A percentile compares a stretch with the other conserved stretches of the same genome.
phyloP scores from a whole-genome alignment of 2,797 vertebrate species.

The Lindbergichthys nudifrons region DNA sequence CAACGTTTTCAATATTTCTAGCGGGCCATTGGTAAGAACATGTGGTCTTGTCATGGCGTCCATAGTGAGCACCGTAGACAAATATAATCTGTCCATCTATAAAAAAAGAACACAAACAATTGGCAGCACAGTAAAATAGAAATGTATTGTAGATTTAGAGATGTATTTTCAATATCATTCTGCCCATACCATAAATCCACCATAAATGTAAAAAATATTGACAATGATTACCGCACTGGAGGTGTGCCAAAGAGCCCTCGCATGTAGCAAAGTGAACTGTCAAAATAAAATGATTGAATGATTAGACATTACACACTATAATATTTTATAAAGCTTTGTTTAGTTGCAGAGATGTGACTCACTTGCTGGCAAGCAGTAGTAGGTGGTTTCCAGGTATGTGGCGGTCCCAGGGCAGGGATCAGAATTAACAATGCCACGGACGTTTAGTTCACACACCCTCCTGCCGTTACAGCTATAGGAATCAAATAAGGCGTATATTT shows the following conservation, averaged over 20 bases:
- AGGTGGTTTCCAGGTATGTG: constrained; percentile 64
- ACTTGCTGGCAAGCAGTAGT: constrained; percentile 53
- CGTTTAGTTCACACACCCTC: constrained; percentile 38
- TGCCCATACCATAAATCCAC: background rate
- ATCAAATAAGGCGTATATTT: background rate
- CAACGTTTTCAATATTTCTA: background rate
- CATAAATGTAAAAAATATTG: no score
- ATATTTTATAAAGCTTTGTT: background rate
- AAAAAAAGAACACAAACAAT: background rate
- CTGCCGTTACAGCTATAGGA: constrained; percentile 61
- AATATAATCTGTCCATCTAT: constrained; percentile 50
- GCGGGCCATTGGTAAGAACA: background rate
- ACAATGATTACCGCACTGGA: constrained; percentile 53
- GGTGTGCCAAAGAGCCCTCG: constrained; percentile 33
- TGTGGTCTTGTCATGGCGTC: constrained; percentile 54
- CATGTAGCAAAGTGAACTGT: constrained; percentile 39
- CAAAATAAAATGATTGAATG: constrained; percentile 19
- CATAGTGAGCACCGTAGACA: constrained; percentile 53
- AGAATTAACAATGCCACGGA: background rate
- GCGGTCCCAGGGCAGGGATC: constrained; percentile 32
- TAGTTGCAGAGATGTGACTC: background rate
- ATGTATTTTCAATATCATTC: background rate
- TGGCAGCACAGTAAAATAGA: background rate
- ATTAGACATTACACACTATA: background rate
- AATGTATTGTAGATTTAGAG: background rate